Evolutionary conservation across 2,888 invertebrate genomes (phyloP).

Genomic region (Meandrusa payeni): DNA sequence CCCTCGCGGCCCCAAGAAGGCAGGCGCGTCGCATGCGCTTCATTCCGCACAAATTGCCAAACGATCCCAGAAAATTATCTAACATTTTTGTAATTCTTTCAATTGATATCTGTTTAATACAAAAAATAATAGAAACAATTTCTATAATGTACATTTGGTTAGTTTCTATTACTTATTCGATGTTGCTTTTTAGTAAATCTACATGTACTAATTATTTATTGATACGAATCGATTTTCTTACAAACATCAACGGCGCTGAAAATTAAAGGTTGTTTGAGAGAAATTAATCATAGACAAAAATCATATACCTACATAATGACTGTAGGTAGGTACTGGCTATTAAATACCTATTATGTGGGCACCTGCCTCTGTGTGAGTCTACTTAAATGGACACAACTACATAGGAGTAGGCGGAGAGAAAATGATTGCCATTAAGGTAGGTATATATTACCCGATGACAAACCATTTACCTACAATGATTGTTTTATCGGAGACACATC

Average conservation of each 20-base stretch:
- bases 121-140: no score
- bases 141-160: no score
- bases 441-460: slow-evolving; percentile 17
- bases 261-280: neutral
- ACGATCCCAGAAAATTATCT: slow-evolving; percentile 8
- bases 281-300: slow-evolving; percentile 15
- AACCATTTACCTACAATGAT: slow-evolving; percentile 21
- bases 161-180: no score
- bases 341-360: slow-evolving; percentile 22
- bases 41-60: slow-evolving; percentile 6
- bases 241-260: no score
- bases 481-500: slow-evolving; percentile 21
- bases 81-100: no score
- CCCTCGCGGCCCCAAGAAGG: slow-evolving; percentile 70
- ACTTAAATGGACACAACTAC: slow-evolving; percentile 15
- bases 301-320: neutral
- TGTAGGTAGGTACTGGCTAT: slow-evolving; percentile 12
- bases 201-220: no score
- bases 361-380: slow-evolving; percentile 18
- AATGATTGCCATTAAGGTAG: slow-evolving; percentile 18
- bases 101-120: no score
- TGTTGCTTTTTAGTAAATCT: no score
- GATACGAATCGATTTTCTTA: no score
- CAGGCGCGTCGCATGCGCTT: slow-evolving; percentile 41
- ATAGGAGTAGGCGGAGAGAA: slow-evolving; percentile 22